Conservation (phyloP, 1,140 invertebrate genomes). For the Palaemon carinicauda region DNA sequence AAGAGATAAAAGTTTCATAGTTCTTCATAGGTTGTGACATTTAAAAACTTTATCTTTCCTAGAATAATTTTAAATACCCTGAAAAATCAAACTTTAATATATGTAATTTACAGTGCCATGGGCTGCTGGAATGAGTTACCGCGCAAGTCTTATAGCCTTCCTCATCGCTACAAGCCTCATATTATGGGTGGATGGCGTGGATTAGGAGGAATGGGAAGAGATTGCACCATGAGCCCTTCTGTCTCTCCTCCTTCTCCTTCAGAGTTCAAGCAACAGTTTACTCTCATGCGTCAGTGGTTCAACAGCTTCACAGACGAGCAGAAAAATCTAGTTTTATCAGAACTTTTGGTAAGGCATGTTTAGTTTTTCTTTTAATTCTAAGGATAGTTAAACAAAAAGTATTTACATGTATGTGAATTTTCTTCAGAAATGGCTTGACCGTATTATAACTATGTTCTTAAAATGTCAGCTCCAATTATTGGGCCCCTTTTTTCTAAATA, state of each 20-base stretch:
- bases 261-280: constrained; percentile 57
- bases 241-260: constrained; percentile 24
- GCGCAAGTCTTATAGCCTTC: constrained; percentile 55
- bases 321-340: constrained; percentile 66
- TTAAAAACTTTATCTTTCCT: no score
- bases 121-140: constrained; percentile 49
- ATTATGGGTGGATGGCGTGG: constrained; percentile 34
- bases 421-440: no score
- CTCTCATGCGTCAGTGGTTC: constrained; percentile 64
- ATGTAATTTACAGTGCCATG: constrained; percentile 16
- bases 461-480: no score
- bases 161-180: constrained; percentile 54
- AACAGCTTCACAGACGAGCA: constrained; percentile 67
- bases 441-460: no score
- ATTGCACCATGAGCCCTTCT: constrained; percentile 26
- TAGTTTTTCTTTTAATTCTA: not conserved
- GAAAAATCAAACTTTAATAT: not conserved
- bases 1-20: no score
- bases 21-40: no score
- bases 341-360: constrained; percentile 64
- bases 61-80: no score
- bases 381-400: no score
- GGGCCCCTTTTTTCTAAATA: no score
- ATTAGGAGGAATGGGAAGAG: not conserved
- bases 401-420: no score